Evolutionary conservation across 2,113 vertebrate genomes (phyloP).

Genomic region (Monarcha castaneiventris): DNA sequence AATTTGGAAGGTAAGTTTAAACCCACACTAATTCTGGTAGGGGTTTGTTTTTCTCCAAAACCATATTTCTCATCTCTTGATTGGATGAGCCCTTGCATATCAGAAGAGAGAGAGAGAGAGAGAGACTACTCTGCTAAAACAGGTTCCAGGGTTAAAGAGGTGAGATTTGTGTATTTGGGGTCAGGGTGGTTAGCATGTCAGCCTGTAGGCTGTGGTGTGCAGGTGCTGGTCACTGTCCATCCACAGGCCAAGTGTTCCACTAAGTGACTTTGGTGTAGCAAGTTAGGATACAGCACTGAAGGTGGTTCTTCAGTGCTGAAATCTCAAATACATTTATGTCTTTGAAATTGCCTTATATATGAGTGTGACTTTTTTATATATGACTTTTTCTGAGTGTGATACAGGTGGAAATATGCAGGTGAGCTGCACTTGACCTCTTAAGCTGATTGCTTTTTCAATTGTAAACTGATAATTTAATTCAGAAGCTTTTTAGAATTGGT

Average conservation of each 20-base stretch:
- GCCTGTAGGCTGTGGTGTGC: neutral
- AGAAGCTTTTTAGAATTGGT: neutral
- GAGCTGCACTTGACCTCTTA: neutral
- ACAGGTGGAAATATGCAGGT: neutral
- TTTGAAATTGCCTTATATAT: neutral
- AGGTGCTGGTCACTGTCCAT: neutral
- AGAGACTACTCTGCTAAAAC: neutral
- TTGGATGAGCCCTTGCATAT: neutral
- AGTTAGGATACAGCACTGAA: neutral
- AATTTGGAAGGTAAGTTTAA: neutral
- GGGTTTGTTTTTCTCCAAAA: neutral
- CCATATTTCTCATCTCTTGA: neutral
- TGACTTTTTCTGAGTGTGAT: neutral
- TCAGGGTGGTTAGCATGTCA: neutral
- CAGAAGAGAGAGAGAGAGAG: neutral
- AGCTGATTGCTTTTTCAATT: neutral
- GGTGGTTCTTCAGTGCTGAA: neutral
- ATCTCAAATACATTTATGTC: neutral
- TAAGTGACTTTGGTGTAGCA: neutral
- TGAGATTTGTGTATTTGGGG: neutral
- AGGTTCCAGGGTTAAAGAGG: neutral
- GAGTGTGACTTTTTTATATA: neutral
- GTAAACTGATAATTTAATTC: neutral
- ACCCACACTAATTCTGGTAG: neutral
- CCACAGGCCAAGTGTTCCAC: neutral